phyloP scores from a whole-genome alignment of 2,797 vertebrate species.

The Pantherophis alleghaniensis region DNA sequence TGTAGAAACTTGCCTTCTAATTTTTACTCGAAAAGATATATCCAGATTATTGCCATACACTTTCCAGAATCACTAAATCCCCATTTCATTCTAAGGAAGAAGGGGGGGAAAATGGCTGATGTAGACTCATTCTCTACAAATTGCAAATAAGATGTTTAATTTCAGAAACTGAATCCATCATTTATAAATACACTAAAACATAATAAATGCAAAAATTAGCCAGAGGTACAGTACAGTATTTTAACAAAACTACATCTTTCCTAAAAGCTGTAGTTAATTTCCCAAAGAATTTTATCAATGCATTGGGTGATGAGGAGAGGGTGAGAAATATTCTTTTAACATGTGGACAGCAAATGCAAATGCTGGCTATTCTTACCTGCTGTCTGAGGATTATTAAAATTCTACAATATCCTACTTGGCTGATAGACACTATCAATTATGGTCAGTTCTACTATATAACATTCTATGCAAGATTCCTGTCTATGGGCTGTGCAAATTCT shows the following conservation, averaged over 20 bases:
- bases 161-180: conserved; percentile 77
- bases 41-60: not conserved
- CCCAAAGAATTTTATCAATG: conserved; percentile 56
- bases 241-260: conserved; percentile 72
- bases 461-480: conserved; percentile 63
- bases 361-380: conserved; percentile 52
- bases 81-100: not conserved
- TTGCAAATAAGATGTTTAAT: conserved; percentile 83
- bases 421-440: conserved; percentile 60
- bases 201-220: conserved; percentile 75
- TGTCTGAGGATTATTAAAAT: conserved; percentile 49
- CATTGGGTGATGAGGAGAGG: not conserved
- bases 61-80: not conserved
- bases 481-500: not conserved
- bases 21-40: not conserved
- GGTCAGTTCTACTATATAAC: conserved; percentile 59
- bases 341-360: conserved; percentile 48
- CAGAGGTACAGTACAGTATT: conserved; percentile 74
- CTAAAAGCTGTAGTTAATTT: conserved; percentile 69
- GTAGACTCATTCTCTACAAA: conserved; percentile 69
- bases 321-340: conserved; percentile 47
- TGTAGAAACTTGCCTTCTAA: not conserved
- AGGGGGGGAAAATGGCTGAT: conserved; percentile 49
- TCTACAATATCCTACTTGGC: conserved; percentile 51
- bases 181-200: conserved; percentile 84